Conservation (phyloP, 2,113 vertebrate species). For the Leptodactylus fuscus region DNA sequence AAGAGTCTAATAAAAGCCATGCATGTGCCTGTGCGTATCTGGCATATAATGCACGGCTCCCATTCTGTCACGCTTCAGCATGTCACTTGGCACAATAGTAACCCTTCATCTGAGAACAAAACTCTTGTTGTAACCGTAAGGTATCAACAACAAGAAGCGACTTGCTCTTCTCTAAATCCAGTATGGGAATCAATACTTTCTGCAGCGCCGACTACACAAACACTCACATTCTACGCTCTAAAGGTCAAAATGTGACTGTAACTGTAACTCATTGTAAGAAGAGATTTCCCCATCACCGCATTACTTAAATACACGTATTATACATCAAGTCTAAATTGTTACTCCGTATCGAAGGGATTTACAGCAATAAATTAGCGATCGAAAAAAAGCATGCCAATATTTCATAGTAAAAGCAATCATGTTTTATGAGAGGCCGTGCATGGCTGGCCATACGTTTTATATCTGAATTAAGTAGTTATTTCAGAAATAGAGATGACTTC, state of each 20-base stretch:
- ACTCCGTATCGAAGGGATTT: conserved; percentile 36
- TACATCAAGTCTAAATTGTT: conserved; percentile 14
- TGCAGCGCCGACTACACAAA: conserved; percentile 18
- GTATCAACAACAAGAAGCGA: conserved; percentile 31
- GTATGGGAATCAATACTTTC: conserved; percentile 33
- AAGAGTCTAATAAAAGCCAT: too few species aligned
- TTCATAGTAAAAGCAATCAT: conserved; percentile 48
- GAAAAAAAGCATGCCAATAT: conserved; percentile 49
- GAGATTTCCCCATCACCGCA: not conserved
- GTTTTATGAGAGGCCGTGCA: conserved; percentile 41
- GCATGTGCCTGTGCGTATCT: not conserved
- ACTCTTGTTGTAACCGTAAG: conserved; percentile 27
- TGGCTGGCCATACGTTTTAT: conserved; percentile 46
- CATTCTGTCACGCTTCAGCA: conserved; percentile 21
- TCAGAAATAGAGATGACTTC: conserved; percentile 55
- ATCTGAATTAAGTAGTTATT: conserved; percentile 55
- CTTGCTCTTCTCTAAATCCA: conserved; percentile 16
- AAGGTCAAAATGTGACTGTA: conserved; percentile 33
- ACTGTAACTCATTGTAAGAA: conserved; percentile 36
- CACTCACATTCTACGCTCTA: not conserved
- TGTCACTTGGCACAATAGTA: conserved; percentile 31
- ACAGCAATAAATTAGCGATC: conserved; percentile 46
- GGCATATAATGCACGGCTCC: not conserved
- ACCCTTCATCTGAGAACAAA: conserved; percentile 24
- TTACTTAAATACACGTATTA: conserved; percentile 39